Conservation (phyloP, 1,140 invertebrate genomes). For the Drosophila hydei region DNA sequence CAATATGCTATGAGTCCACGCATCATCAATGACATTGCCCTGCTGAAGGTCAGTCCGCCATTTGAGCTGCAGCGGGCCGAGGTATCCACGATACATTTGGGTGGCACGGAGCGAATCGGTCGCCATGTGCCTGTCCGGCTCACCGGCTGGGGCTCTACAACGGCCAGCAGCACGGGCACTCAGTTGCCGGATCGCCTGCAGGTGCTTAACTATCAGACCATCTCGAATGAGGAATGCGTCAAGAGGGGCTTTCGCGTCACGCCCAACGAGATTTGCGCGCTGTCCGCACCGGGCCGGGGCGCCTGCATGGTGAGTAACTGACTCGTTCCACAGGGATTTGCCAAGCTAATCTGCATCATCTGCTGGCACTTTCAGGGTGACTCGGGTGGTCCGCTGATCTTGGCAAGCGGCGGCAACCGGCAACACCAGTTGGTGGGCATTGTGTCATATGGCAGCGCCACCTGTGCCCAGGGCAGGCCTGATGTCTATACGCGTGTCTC, state of each 20-base stretch:
- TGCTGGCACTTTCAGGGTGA: conserved; percentile 89
- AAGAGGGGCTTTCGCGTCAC: conserved; percentile 74
- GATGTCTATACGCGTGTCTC: conserved; percentile 83
- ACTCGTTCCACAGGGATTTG: not conserved
- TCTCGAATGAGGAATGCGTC: conserved; percentile 75
- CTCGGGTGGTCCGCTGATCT: conserved; percentile 88
- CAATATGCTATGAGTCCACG: conserved; percentile 62
- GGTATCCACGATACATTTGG: conserved; percentile 57
- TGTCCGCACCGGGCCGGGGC: conserved; percentile 83
- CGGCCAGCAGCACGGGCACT: conserved; percentile 40
- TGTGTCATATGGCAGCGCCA: conserved; percentile 89
- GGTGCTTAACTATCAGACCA: conserved; percentile 68
- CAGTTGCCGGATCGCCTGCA: conserved; percentile 69
- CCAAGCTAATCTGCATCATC: not conserved
- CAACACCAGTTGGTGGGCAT: conserved; percentile 86
- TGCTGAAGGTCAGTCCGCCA: conserved; percentile 62
- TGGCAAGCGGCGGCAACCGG: conserved; percentile 28
- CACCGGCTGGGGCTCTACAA: conserved; percentile 79
- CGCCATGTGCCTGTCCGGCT: conserved; percentile 62
- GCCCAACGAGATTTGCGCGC: conserved; percentile 84
- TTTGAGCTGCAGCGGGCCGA: conserved; percentile 58
- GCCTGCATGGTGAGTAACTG: conserved; percentile 78
- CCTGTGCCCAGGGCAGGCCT: conserved; percentile 82
- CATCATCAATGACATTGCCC: conserved; percentile 77
- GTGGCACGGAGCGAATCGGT: conserved; percentile 52